phyloP scores from a whole-genome alignment of 2,113 vertebrate species.

The Sinocyclocheilus anophthalmus region DNA sequence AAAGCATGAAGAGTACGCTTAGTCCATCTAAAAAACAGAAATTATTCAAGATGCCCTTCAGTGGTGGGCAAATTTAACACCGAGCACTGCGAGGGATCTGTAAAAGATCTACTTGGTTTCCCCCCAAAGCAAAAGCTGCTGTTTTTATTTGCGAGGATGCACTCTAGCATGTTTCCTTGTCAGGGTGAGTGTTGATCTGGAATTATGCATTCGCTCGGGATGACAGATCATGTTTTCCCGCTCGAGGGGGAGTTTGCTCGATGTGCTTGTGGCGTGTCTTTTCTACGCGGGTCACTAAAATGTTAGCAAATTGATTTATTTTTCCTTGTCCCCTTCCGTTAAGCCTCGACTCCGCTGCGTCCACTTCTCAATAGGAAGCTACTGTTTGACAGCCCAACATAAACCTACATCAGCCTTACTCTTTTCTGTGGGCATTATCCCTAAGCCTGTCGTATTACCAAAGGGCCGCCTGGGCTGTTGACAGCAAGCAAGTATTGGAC shows the following conservation, averaged over 20 bases:
- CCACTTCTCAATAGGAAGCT: slow-evolving; percentile 23
- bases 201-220: slow-evolving; percentile 22
- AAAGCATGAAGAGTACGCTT: slow-evolving; percentile 34
- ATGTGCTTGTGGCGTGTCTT: background rate
- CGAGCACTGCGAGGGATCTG: background rate
- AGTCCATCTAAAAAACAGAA: slow-evolving; percentile 44
- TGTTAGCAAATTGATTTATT: slow-evolving; percentile 31
- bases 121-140: slow-evolving; percentile 20
- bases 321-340: background rate
- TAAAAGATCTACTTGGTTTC: slow-evolving; percentile 21
- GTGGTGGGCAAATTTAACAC: slow-evolving; percentile 33
- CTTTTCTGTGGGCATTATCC: slow-evolving; percentile 50
- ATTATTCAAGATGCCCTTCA: slow-evolving; percentile 51
- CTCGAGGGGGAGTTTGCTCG: background rate
- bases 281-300: background rate
- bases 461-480: slow-evolving; percentile 40
- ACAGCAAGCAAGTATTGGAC: slow-evolving; percentile 31
- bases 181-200: slow-evolving; percentile 20
- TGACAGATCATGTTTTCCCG: slow-evolving; percentile 35
- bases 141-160: slow-evolving; percentile 36
- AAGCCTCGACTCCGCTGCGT: background rate
- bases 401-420: slow-evolving; percentile 50
- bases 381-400: slow-evolving; percentile 48
- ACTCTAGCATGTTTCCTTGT: slow-evolving; percentile 37
- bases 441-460: slow-evolving; percentile 54